Conservation (phyloP, 2,888 invertebrate genomes). For the Netelia inedita region DNA sequence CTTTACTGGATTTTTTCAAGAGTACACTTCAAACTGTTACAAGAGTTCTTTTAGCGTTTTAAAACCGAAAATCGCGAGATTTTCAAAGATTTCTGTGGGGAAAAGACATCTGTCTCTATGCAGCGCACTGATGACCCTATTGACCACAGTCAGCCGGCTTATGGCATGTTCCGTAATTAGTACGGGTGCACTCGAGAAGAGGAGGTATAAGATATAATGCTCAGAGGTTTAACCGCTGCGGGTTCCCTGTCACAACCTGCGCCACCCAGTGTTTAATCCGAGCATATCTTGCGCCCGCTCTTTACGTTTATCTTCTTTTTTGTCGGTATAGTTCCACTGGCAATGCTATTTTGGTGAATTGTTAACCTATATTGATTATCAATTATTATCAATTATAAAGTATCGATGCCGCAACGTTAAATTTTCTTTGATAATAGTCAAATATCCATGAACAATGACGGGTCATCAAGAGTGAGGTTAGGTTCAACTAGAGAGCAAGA, state of each 20-base stretch:
- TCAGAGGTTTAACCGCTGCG: constrained; percentile 30
- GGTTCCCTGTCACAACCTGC: neutral
- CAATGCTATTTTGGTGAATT: neutral
- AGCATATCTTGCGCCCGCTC: neutral
- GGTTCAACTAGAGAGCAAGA: no score
- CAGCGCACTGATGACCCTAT: constrained; percentile 56
- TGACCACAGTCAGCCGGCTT: constrained; percentile 51
- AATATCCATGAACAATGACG: no score
- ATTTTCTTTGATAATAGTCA: no score
- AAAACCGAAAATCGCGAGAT: neutral
- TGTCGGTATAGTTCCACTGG: no score
- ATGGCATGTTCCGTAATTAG: constrained; percentile 54
- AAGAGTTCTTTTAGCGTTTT: neutral
- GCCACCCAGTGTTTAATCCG: neutral
- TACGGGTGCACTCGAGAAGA: constrained; percentile 41
- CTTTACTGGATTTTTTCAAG: no score
- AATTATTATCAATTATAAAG: no score
- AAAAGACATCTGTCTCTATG: constrained; percentile 6
- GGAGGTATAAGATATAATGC: constrained; percentile 11
- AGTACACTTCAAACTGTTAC: no score
- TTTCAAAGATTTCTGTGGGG: neutral
- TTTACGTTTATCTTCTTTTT: no score
- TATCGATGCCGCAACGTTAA: no score
- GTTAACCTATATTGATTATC: neutral
- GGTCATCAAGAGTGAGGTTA: no score